Evolutionary conservation across 2,797 vertebrate genomes (phyloP), one percentile per base, ranked within the genome.

Genomic region (Buphagus erythrorhynchus): DNA sequence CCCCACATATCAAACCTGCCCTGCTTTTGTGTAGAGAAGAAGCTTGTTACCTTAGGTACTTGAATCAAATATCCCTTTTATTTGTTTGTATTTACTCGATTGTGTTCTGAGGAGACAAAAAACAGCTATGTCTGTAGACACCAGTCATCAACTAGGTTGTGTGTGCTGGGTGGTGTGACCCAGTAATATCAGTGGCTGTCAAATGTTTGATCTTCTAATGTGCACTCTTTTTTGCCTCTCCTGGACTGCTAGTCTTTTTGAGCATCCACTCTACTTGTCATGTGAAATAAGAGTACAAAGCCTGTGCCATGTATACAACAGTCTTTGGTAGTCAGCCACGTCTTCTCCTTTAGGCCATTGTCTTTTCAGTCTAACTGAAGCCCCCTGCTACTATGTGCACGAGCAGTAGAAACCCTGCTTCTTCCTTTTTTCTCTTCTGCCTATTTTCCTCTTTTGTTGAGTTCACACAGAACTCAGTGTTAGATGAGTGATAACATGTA

Each of bases 281-380:
- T 91, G 36, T 96, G 90, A 94, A 96, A 95, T 88, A 94, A 79
- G 76, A 82, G 67, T 92, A 95, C 79, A 97, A 96, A 96, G 82
- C 71, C 82, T 61, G 62, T 10, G 15, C 84, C 31, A 0, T 71
- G 88, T 95, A 90, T 93, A 95, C 95, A 95, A 59, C 66, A 69
- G 88, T 61, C 76, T 94, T 90, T 86, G 78, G 90, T 95, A 96
- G 86, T 86, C 88, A 95, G 94, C 63, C 71, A 79, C 54, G 0
- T 94, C 85, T 80, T 88, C 90, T 96, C 74, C 96, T 96, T 93
- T 74, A 93, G 90, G 93, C 90, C 90, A 59, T 91, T 86, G 75
- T 92, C 93, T 96, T 93, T 94, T 97, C 90, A 96, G 94, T 76
- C 91, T 95, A 74, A 88, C 94, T 94, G 94, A 92, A 96, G 74